Conservation (phyloP, 2,888 invertebrate genomes). For the Lissonota sp. region DNA sequence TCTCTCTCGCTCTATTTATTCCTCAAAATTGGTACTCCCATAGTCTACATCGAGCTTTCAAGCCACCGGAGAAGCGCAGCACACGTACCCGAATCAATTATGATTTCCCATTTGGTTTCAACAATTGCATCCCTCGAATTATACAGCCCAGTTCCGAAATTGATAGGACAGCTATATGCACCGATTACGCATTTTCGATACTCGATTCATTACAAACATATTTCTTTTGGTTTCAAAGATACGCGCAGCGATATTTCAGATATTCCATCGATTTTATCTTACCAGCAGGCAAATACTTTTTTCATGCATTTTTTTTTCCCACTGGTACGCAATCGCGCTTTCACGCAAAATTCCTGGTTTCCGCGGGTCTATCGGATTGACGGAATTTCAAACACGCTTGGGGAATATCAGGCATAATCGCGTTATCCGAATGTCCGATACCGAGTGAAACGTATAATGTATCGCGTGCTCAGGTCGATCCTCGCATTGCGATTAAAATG, state of each 20-base stretch:
- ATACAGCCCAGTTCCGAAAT: not conserved
- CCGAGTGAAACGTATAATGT: slow-evolving; percentile 24
- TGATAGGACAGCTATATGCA: not conserved
- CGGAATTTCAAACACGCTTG: slow-evolving; percentile 74
- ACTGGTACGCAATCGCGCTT: too few relatives aligned
- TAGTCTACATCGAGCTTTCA: slow-evolving; percentile 5
- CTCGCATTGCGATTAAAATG: slow-evolving; percentile 7
- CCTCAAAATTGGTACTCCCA: slow-evolving; percentile 35
- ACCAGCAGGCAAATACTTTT: too few relatives aligned
- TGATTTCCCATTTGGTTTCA: slow-evolving; percentile 42
- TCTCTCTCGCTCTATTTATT: slow-evolving; percentile 12
- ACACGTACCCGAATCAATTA: slow-evolving; percentile 64
- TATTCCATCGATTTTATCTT: too few relatives aligned
- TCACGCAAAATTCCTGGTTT: slow-evolving; percentile 67
- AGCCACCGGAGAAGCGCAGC: slow-evolving; percentile 66
- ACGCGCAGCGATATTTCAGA: too few relatives aligned
- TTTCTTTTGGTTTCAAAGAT: not conserved
- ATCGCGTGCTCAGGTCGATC: slow-evolving; percentile 25
- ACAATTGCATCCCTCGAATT: slow-evolving; percentile 45
- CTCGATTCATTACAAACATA: not conserved
- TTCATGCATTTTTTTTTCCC: too few relatives aligned
- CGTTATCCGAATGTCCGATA: slow-evolving; percentile 18
- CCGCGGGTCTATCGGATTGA: slow-evolving; percentile 74
- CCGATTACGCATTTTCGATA: not conserved
- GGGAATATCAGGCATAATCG: slow-evolving; percentile 60